Base-by-base conservation (phyloP, 64 coral and sea anemone genomes). In the Actinia tenebrosa region DNA sequence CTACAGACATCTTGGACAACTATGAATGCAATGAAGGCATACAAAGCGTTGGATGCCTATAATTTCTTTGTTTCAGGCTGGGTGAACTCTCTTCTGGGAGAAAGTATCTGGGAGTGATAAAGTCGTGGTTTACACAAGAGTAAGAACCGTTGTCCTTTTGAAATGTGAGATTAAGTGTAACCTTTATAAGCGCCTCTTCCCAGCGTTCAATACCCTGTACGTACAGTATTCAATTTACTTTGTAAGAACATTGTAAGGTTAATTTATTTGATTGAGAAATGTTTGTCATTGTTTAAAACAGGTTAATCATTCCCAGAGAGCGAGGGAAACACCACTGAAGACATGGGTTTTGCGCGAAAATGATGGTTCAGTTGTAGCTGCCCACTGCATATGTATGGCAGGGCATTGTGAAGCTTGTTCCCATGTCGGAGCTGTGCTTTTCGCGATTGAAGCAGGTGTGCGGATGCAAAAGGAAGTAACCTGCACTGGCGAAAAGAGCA, bases 1-100 rank as follows among this genome's bases (percentile, higher is more conserved):
- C 25, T 89, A 60, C 87, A 89, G 58, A 83, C 87, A 45, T 89
- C 78, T 45, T 89, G 87, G 77, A 63, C 87, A 82, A 89, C 87
- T 17, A 64, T 44, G 30, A 82, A 60, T 22, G 25, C 23, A 11
- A 89, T 89, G 87, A 89, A 89, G 47, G 87, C 78, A 44, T 89
- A 45, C 79, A 89, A 81, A 83, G 56, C 77, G 8, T 60, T 83
- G 37, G 87, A 89, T 62, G 87, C 87, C 6, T 83, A 89, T 46
- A 89, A 89, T 46, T 83, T 89, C 79, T 89, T 89, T 63, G 87
- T 89, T 37, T 89, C 87, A 22, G 58, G 87, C 10, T 89, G 77
- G 87, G 87, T 89, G 22, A 89, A 82, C n/a, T 60, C 77, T 23
- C 58, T 83, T 82, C 78, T 82, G 26, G 53, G 83, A 89, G 64